phyloP scores from a whole-genome alignment of 1,140 invertebrate genomes.

The Eueides isabella region DNA sequence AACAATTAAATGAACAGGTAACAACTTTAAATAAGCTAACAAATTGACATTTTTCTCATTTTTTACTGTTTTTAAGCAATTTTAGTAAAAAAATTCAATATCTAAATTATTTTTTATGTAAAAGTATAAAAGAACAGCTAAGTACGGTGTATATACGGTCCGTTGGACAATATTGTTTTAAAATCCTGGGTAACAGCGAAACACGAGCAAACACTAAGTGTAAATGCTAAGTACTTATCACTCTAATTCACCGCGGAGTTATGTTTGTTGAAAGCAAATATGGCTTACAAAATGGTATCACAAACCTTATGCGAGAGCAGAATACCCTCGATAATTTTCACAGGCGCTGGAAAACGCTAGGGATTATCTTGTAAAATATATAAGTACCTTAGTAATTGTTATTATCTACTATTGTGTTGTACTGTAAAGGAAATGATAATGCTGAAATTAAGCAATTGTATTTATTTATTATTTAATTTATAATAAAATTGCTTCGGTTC shows the following conservation, averaged over 20 bases:
- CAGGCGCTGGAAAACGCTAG: neutral
- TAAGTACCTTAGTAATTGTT: neutral
- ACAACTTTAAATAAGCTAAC: too few relatives aligned
- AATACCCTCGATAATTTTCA: conserved; percentile 7
- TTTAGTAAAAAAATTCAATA: too few relatives aligned
- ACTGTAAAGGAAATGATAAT: neutral
- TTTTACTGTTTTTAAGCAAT: too few relatives aligned
- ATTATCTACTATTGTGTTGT: neutral
- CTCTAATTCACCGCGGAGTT: neutral
- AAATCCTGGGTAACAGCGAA: conserved; percentile 1
- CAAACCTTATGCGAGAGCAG: neutral
- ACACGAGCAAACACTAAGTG: neutral
- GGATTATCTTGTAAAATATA: neutral
- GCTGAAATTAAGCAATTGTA: too few relatives aligned
- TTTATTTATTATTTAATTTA: too few relatives aligned
- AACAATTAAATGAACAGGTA: too few relatives aligned
- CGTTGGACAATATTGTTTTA: neutral
- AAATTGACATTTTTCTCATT: too few relatives aligned
- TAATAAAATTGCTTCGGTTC: too few relatives aligned
- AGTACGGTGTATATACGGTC: neutral
- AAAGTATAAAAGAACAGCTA: neutral
- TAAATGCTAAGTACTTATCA: conserved; percentile 8
- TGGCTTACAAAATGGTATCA: neutral
- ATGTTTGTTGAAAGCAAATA: neutral
- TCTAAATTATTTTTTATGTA: neutral